Evolutionary conservation across 2,797 vertebrate species (phyloP), one percentile per base, ranked within the genome.

Genomic region (Pangasius larnaudii): DNA sequence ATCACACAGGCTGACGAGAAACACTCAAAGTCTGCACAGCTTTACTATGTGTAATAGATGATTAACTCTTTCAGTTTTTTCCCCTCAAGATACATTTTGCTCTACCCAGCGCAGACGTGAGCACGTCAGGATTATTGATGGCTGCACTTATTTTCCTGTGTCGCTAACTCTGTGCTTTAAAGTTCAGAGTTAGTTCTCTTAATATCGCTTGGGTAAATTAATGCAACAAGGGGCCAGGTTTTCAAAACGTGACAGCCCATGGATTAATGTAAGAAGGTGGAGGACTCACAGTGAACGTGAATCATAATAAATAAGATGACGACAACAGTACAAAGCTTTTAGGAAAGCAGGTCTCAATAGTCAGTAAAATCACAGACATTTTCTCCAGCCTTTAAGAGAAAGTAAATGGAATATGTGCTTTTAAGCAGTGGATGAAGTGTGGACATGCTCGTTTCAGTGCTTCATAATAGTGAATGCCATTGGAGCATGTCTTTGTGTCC

Each of bases 371-470:
- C 16, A 1, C 39, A 69, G 39, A 61, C 85, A 88, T 85, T 61
- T 82, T 39, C 19, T 67, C n/a, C 16, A 33, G 4, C 7, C 46
- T 84, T 53, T 51, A 49, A 69, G 19, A 36, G 24, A 22, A 51
- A 69, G 69, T 69, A 36, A 53, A 53, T 69, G 46, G 59, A 49
- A 67, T 42, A 51, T 22, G 22, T 63, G 58, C n/a, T 63, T 86
- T 86, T 33, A 61, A 61, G 71, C 36, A 59, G 46, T 11, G 5
- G 56, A 67, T n/a, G 22, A 71, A 27, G 33, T 71, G 11, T 85
- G 85, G 77, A 86, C 85, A 91, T 88, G 86, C 90, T 88, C 90
- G 90, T 91, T 93, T 91, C 86, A 86, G 87, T 87, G 77, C 89
- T 75, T 93, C 86, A 67, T 74, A 67, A 91, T 91, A 90, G 89